Conservation (phyloP, 2,888 invertebrate genomes). For the Dasypogon diadema region DNA sequence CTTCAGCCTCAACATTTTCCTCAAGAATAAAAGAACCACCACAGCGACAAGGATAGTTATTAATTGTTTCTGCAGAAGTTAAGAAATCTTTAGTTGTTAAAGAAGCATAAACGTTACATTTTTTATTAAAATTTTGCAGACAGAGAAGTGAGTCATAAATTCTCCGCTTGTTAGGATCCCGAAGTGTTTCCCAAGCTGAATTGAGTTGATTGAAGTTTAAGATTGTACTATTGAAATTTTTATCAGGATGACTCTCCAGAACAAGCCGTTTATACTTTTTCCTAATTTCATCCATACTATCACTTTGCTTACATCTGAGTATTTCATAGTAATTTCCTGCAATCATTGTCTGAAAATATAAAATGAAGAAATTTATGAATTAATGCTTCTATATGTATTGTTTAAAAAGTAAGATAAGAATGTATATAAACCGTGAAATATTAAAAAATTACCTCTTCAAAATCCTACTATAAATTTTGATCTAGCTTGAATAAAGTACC, state of each 20-base stretch:
- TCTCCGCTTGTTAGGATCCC: constrained; percentile 71
- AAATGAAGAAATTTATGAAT: too few relatives aligned
- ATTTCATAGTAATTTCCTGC: constrained; percentile 54
- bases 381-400: too few relatives aligned
- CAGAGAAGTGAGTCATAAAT: constrained; percentile 73
- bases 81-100: constrained; percentile 70
- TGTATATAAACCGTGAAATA: too few relatives aligned
- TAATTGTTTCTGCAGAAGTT: constrained; percentile 64
- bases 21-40: constrained; percentile 68
- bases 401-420: too few relatives aligned
- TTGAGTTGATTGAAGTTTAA: constrained; percentile 70
- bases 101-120: constrained; percentile 72
- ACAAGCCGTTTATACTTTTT: constrained; percentile 56
- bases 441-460: too few relatives aligned
- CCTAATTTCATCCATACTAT: constrained; percentile 54
- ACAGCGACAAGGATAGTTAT: constrained; percentile 75
- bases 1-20: constrained; percentile 62
- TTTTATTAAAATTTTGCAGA: constrained; percentile 70
- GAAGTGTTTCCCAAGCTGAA: constrained; percentile 75
- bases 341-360: too few relatives aligned
- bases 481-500: too few relatives aligned
- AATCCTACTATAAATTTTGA: too few relatives aligned
- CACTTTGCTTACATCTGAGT: constrained; percentile 46
- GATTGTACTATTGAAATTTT: constrained; percentile 55
- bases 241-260: constrained; percentile 57